A percentile compares a stretch with the other conserved stretches of the same genome.
Conservation (phyloP, 2,888 invertebrate genomes). For the Hydrotaea cyrtoneurina region DNA sequence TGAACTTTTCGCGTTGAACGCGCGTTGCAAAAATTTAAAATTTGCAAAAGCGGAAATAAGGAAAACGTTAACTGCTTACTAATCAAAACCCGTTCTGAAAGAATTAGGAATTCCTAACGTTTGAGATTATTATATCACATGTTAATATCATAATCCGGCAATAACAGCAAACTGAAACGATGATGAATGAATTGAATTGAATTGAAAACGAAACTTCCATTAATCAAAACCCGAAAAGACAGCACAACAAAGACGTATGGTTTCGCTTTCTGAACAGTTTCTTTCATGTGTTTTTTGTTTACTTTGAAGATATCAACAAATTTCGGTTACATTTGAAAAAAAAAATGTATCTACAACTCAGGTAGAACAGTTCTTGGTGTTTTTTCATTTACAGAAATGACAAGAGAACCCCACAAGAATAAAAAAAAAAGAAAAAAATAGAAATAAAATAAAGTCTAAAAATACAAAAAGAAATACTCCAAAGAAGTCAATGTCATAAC, state of each 20-base stretch:
- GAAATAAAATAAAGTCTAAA: background rate
- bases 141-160: background rate
- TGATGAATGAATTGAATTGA: background rate
- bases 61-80: too few relatives aligned
- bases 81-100: background rate
- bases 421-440: background rate
- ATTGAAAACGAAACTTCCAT: background rate
- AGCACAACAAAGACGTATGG: constrained; percentile 3
- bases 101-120: background rate
- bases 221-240: background rate
- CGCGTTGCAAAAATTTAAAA: too few relatives aligned
- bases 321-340: background rate
- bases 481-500: constrained; percentile 13
- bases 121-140: background rate
- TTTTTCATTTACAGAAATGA: background rate
- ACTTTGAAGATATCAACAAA: background rate
- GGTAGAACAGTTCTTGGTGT: background rate
- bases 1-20: too few relatives aligned
- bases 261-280: background rate
- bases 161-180: background rate
- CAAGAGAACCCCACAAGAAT: background rate
- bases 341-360: too few relatives aligned
- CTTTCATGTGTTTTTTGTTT: background rate
- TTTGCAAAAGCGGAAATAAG: constrained; percentile 4
- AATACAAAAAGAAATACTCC: background rate